These are phyloP conservation scores for Teleogryllus occipitalis DNA, from an alignment of 1,140 invertebrate species.

Conservation along the genomic window DNA sequence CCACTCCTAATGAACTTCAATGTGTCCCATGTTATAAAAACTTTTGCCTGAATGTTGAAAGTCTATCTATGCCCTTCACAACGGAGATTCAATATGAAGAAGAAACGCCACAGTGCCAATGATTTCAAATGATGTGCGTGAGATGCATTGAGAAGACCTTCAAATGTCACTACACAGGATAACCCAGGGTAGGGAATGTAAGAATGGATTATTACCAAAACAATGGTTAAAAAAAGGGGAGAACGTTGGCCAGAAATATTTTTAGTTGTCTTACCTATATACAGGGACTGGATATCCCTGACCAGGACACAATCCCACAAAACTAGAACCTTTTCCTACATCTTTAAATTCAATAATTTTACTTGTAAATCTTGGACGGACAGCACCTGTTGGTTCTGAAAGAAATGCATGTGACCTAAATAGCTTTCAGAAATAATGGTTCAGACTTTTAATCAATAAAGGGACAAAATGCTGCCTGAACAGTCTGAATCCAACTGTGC, in stretches of 20 bases:
- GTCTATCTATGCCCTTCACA: neutral
- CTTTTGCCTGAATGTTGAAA: neutral
- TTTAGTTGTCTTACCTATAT: constrained; percentile 30
- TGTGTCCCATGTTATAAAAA: neutral
- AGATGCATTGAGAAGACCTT: no score
- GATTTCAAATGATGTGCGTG: no score
- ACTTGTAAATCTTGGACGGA: constrained; percentile 36
- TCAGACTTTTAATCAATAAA: neutral
- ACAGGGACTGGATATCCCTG: constrained; percentile 32
- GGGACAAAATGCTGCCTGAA: neutral
- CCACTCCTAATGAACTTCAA: neutral
- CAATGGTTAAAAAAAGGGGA: no score
- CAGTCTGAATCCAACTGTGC: neutral
- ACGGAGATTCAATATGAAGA: neutral
- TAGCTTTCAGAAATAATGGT: neutral
- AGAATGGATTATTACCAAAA: no score
- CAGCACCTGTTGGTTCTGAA: constrained; percentile 44
- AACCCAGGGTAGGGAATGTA: no score
- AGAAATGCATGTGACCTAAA: constrained; percentile 9
- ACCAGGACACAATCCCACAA: constrained; percentile 35
- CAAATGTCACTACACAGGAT: no score
- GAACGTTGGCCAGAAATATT: no score
- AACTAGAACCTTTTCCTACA: constrained; percentile 29
- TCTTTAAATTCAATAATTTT: constrained; percentile 39
- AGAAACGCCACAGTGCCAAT: neutral